Percentiles rank a stretch among this genome's conserved stretches.
Evolutionary conservation across 2,888 invertebrate species (phyloP).

Genomic region (Cryptophagus acutangulus): DNA sequence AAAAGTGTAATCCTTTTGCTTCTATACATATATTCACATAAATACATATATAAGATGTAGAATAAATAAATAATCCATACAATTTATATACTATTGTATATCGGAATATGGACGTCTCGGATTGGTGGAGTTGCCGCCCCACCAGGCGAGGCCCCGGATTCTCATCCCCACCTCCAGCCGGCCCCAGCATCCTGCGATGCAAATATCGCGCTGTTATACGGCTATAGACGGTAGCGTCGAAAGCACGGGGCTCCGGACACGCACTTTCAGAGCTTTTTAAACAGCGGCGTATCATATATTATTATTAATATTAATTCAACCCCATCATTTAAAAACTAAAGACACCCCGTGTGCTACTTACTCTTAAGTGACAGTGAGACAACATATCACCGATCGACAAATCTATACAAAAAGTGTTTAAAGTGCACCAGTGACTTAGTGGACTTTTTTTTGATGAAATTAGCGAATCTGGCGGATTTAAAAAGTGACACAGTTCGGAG

Average conservation of each 20-base stretch:
- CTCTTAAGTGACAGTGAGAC: conserved; percentile 35
- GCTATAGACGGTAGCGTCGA: conserved; percentile 43
- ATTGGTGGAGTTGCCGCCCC: conserved; percentile 39
- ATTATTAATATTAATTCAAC: conserved; percentile 15
- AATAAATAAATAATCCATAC: conserved; percentile 52
- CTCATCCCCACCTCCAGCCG: conserved; percentile 41
- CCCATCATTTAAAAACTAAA: too few relatives aligned
- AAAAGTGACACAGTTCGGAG: conserved; percentile 56
- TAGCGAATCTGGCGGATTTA: conserved; percentile 56
- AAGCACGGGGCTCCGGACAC: conserved; percentile 29
- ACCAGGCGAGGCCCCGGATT: conserved; percentile 37
- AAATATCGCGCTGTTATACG: conserved; percentile 46
- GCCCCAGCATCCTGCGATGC: conserved; percentile 45
- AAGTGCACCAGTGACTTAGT: conserved; percentile 16
- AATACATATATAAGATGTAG: conserved; percentile 49
- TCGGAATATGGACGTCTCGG: conserved; percentile 35
- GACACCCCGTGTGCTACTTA: too few relatives aligned
- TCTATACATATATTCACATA: conserved; percentile 47
- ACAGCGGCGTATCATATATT: not conserved
- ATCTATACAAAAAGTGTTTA: conserved; percentile 12
- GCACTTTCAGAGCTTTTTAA: conserved; percentile 9
- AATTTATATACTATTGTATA: conserved; percentile 51
- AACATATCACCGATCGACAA: conserved; percentile 26
- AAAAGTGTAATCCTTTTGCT: conserved; percentile 40
- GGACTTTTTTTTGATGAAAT: conserved; percentile 14